A percentile compares a stretch with the other conserved stretches of the same genome.
Evolutionary conservation across 2,888 invertebrate species (phyloP).

Genomic region (Chaetogeoica ovagalla): DNA sequence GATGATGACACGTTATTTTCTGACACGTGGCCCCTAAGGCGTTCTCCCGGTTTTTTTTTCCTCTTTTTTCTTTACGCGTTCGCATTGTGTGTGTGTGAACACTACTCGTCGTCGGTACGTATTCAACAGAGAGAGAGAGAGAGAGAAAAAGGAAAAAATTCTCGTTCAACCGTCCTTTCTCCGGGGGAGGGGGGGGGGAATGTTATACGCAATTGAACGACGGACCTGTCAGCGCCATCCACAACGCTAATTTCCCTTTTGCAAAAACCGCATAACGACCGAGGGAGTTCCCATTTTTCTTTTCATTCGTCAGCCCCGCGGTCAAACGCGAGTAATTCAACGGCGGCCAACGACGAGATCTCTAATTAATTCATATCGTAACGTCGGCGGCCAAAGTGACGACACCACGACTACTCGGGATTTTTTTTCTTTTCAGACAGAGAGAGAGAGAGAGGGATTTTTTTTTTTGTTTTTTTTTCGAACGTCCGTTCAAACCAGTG

Average conservation of each 20-base stretch:
- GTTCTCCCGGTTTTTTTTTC: not conserved
- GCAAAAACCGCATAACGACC: constrained; percentile 19
- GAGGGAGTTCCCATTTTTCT: not conserved
- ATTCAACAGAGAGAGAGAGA: too few relatives aligned
- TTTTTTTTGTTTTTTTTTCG: too few relatives aligned
- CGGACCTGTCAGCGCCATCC: constrained; percentile 36
- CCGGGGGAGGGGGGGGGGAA: too few relatives aligned
- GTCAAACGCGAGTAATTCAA: not conserved
- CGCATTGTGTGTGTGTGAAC: too few relatives aligned
- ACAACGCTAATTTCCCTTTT: constrained; percentile 32
- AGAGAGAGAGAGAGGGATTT: too few relatives aligned
- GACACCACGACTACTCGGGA: too few relatives aligned
- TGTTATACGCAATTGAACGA: too few relatives aligned
- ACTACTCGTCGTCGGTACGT: too few relatives aligned
- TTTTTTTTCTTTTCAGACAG: too few relatives aligned
- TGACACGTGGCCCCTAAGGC: constrained; percentile 32
- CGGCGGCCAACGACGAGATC: not conserved
- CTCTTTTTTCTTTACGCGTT: not conserved
- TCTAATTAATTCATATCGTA: constrained; percentile 40
- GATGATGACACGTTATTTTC: constrained; percentile 44
- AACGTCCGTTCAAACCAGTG: too few relatives aligned
- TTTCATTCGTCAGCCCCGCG: not conserved
- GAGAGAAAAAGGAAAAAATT: too few relatives aligned
- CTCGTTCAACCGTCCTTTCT: too few relatives aligned
- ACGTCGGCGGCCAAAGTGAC: not conserved